Conservation (phyloP, 2,888 invertebrate species). For the Chymomyza procnemis region DNA sequence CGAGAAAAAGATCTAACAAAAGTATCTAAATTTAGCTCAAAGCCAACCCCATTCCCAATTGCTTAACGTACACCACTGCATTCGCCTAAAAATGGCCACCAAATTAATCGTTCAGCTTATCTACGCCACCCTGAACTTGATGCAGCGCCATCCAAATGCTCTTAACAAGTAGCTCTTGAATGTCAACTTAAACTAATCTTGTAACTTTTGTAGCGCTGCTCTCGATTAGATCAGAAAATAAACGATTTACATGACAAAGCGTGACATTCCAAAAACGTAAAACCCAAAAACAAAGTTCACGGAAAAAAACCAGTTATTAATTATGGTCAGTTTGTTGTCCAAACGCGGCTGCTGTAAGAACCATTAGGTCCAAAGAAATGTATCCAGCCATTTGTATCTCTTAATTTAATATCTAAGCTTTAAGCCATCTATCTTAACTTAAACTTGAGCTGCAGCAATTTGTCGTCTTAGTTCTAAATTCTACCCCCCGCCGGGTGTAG, state of each 20-base stretch:
- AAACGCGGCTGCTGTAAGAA: background rate
- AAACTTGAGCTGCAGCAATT: conserved; percentile 24
- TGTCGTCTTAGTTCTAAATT: conserved; percentile 21
- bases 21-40: too few species aligned
- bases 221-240: background rate
- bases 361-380: conserved; percentile 16
- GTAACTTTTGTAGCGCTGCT: background rate
- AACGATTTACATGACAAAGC: background rate
- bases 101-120: background rate
- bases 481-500: background rate
- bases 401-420: conserved; percentile 1
- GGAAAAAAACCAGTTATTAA: background rate
- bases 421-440: conserved; percentile 28
- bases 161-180: background rate
- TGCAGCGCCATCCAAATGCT: background rate
- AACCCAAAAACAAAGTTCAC: background rate
- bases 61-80: too few species aligned
- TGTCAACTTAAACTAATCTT: background rate
- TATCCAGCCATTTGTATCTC: conserved; percentile 13
- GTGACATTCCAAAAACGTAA: background rate
- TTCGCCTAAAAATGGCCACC: background rate
- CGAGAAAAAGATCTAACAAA: too few species aligned
- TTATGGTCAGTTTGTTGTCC: background rate
- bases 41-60: too few species aligned
- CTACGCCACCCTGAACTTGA: background rate